Evolutionary conservation across 1,140 invertebrate species (phyloP), one percentile per base, ranked within the genome.

Genomic region (Euglossa dilemma): DNA sequence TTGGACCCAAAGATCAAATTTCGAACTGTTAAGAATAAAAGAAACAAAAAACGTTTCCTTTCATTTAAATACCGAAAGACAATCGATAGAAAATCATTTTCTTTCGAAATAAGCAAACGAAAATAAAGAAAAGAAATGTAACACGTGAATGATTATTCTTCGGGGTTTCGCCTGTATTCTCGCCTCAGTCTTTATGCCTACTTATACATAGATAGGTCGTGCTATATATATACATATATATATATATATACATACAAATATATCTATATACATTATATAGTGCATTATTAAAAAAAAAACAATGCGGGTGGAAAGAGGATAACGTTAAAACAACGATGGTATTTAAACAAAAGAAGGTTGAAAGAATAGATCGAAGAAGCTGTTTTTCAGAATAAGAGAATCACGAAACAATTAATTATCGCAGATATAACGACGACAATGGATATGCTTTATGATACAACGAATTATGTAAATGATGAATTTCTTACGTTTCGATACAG

Each of bases 121-220:
- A 77, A 80, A 71, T 36, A 61, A 75, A 83, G 63, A 45, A 67
- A 72, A 84, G 63, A 50, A 67, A 79, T 47, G 28, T 63, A 59
- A 75, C 6, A 78, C 36, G 56, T 18, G 74, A 77, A 7, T 54
- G 52, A 83, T 59, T 66, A 57, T 25, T 54, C 52, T 84, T 84
- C 59, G 59, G 69, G 61, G 36, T 84, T 80, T 80, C 69, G 59
- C 76, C 76, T 84, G 76, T 77, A 73, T 84, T 80, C 82, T 77
- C 76, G 69, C 82, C 79, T 82, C 77, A 66, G 52, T 84, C 78
- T 84, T 66, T 81, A 73, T 82, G 54, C 79, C 79, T 84, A 84
- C 71, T 73, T 81, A 84, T 71, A 72, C 79, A 85, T 85, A 81
- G 79, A 81, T 81, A 85, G 83, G 70, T 82, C 64, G 79, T 85